Base-by-base conservation (phyloP, 2,113 vertebrate genomes). In the Haemorhous mexicanus region DNA sequence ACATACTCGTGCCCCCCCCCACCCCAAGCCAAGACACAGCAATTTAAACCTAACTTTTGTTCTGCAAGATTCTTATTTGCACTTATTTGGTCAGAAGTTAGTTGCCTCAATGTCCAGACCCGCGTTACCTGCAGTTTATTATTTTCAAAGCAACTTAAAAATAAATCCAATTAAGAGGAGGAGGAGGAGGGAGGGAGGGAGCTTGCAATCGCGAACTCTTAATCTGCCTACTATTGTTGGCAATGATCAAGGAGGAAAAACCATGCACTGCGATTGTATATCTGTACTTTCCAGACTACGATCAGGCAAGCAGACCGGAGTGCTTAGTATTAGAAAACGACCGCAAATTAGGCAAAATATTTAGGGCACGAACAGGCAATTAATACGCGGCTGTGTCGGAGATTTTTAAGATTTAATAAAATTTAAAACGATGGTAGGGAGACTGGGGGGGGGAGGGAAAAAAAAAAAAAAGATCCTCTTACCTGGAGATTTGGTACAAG, bases 401-500 rank as follows among this genome's bases (percentile, higher is more conserved):
- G 91, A 90, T 98, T 94, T 98, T 96, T 96, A 96, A 93, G 95
- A 97, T 87, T 97, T 94, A 97, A 96, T 76, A 94, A 96, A 96
- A 97, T 97, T 98, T 98, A 97, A 98, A 97, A 97, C 97, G 97
- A 97, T 97, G 95, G 95, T 87, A 81, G 95, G 66, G 87, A 93
- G 96, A 95, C 67, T 81, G 4, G 30, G 22, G 3, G 5, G 22
- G 3, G 4, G 89, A 15, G 22, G 22, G 13, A 19, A 10, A 15
- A 35, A 58, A 59, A 58, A 58, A 59, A 59, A 59, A 59, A 59
- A 59, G 61, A 93, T 94, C 80, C 78, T 97, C 99, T 99, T 99
- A 99, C 99, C 99, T 99, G 99, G 97, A 98, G 97, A 98, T 98
- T 97, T 98, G 98, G 97, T 98, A 97, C 97, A 93, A 97, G 97